phyloP scores from a whole-genome alignment of 2,888 invertebrate species.

The Tinea semifulvella region DNA sequence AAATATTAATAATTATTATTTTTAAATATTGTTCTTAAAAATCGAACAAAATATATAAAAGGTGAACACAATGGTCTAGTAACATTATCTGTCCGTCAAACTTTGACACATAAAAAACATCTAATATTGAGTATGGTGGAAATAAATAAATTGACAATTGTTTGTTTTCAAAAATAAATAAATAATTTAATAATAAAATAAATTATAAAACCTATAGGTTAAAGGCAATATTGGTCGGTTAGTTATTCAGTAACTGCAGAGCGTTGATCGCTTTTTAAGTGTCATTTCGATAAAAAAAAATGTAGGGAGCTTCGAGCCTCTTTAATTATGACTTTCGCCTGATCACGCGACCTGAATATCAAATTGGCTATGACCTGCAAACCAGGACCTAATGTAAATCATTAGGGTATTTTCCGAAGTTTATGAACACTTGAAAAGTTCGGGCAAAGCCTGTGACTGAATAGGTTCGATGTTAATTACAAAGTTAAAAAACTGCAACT shows the following conservation, averaged over 20 bases:
- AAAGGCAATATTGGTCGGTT: too few relatives aligned
- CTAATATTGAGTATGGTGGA: too few relatives aligned
- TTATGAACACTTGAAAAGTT: conserved; percentile 56
- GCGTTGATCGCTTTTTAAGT: conserved; percentile 11
- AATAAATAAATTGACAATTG: too few relatives aligned
- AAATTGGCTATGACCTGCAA: conserved; percentile 23
- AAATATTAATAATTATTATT: too few relatives aligned
- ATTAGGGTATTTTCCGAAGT: conserved; percentile 53
- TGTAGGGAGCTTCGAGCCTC: conserved; percentile 6
- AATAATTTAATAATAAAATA: too few relatives aligned
- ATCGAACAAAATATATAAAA: too few relatives aligned
- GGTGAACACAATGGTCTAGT: too few relatives aligned
- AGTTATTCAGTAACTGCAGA: not conserved
- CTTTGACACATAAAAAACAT: too few relatives aligned
- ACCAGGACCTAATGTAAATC: conserved; percentile 43
- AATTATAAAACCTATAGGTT: too few relatives aligned
- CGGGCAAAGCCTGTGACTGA: conserved; percentile 41
- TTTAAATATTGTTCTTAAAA: too few relatives aligned
- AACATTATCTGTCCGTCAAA: too few relatives aligned
- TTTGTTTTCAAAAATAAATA: too few relatives aligned
- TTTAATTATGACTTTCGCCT: conserved; percentile 13
- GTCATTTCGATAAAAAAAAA: conserved; percentile 12
- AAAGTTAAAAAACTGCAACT: conserved; percentile 63
- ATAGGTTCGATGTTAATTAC: conserved; percentile 53
- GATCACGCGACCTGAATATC: conserved; percentile 22